phyloP scores from a whole-genome alignment of 2,797 vertebrate species.

The Cygnus olor region DNA sequence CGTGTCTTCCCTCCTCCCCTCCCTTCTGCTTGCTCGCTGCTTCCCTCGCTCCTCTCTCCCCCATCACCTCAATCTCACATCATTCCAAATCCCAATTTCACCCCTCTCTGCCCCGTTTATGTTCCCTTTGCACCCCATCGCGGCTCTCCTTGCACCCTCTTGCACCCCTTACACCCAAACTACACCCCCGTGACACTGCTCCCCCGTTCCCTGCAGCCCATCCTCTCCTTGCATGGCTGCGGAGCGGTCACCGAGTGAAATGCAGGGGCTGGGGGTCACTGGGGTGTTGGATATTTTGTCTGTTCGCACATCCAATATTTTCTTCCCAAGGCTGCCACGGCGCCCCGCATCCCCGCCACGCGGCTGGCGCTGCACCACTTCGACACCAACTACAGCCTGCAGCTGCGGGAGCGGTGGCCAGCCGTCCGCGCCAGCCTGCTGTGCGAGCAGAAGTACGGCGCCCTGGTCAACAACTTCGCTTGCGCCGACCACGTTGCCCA shows the following conservation, averaged over 20 bases:
- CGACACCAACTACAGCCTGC: conserved; percentile 82
- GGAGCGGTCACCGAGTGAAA: rapidly evolving
- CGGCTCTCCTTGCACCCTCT: neutral
- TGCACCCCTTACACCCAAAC: neutral
- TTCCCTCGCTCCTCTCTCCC: neutral
- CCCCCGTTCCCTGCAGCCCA: neutral
- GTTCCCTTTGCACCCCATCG: neutral
- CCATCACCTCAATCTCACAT: neutral
- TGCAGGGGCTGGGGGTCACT: rapidly evolving
- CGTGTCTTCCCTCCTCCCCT: too few species aligned
- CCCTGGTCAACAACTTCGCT: conserved; percentile 89
- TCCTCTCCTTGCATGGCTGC: neutral
- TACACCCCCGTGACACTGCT: neutral
- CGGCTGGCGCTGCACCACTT: conserved; percentile 88
- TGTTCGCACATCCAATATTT: neutral
- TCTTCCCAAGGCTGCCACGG: conserved; percentile 82
- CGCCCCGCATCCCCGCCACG: conserved; percentile 75
- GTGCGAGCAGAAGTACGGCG: conserved; percentile 91
- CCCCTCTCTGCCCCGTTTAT: neutral
- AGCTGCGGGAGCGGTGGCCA: conserved; percentile 87
- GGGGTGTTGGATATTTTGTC: rapidly evolving
- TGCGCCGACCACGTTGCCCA: neutral
- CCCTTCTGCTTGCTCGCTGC: neutral
- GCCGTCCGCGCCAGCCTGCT: conserved; percentile 86
- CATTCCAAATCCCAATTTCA: neutral